Evolutionary conservation across 64 coral and sea anemone genomes (phyloP).

Genomic region (Porites australiensis): DNA sequence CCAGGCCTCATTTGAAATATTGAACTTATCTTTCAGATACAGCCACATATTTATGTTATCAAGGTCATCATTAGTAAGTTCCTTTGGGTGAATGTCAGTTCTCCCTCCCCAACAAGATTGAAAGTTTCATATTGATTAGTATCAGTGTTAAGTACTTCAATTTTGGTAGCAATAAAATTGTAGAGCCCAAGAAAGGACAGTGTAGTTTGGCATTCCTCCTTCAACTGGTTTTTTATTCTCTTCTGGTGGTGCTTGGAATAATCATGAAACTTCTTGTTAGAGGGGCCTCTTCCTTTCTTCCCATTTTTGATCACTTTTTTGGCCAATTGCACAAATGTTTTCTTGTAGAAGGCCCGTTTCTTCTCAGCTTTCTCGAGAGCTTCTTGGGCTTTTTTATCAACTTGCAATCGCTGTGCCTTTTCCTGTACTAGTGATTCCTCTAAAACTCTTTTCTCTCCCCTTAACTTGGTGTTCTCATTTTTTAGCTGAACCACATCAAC

Average conservation of each 20-base stretch:
- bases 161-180: constrained; percentile 61
- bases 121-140: constrained; percentile 45
- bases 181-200: constrained; percentile 46
- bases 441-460: constrained; percentile 33
- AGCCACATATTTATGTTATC: constrained; percentile 58
- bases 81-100: constrained; percentile 33
- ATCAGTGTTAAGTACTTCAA: constrained; percentile 58
- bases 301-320: neutral
- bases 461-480: constrained; percentile 22
- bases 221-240: constrained; percentile 45
- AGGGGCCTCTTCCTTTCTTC: constrained; percentile 38
- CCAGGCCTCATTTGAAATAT: constrained; percentile 70
- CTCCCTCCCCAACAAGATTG: constrained; percentile 20
- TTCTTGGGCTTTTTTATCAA: constrained; percentile 34
- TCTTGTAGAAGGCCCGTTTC: constrained; percentile 18
- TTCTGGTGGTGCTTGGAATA: constrained; percentile 33
- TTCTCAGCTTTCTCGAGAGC: constrained; percentile 41
- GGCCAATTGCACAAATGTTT: constrained; percentile 15
- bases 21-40: constrained; percentile 69
- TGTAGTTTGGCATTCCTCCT: constrained; percentile 45
- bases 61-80: constrained; percentile 61
- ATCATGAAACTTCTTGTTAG: constrained; percentile 25
- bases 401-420: constrained; percentile 13
- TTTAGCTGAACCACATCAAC: constrained; percentile 5
- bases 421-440: constrained; percentile 48